phyloP scores from a whole-genome alignment of 2,113 vertebrate genomes.

The Columba livia region DNA sequence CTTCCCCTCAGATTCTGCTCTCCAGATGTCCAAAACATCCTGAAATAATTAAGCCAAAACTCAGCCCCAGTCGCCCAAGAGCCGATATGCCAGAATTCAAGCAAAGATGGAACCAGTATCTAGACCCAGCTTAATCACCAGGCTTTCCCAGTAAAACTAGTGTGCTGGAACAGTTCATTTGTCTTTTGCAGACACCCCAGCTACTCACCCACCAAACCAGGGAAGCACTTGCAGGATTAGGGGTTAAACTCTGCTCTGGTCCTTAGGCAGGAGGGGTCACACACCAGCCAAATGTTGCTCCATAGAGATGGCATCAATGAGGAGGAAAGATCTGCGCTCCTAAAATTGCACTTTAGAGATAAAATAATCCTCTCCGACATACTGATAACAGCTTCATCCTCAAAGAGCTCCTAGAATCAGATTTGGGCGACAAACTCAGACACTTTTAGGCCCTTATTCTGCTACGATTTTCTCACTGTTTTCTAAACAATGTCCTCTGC shows the following conservation, averaged over 20 bases:
- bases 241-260: neutral
- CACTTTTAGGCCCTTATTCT: neutral
- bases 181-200: no score
- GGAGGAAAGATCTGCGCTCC: neutral
- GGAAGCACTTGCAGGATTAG: neutral
- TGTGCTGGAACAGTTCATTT: neutral
- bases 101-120: neutral
- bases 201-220: neutral
- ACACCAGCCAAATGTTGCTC: neutral
- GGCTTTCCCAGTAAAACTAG: neutral
- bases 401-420: neutral
- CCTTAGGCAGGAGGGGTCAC: neutral
- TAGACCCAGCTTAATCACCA: neutral
- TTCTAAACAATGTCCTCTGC: neutral
- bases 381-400: neutral
- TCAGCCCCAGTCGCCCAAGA: neutral
- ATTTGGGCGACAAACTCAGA: neutral
- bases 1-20: neutral
- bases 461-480: neutral
- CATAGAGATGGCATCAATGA: neutral
- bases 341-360: neutral
- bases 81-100: fast-evolving
- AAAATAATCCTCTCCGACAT: neutral
- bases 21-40: neutral
- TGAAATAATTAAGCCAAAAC: neutral